Percentiles rank a stretch among this genome's conserved stretches.
Evolutionary conservation across 2,113 vertebrate species (phyloP).

Genomic region (Hemibagrus wyckioides): DNA sequence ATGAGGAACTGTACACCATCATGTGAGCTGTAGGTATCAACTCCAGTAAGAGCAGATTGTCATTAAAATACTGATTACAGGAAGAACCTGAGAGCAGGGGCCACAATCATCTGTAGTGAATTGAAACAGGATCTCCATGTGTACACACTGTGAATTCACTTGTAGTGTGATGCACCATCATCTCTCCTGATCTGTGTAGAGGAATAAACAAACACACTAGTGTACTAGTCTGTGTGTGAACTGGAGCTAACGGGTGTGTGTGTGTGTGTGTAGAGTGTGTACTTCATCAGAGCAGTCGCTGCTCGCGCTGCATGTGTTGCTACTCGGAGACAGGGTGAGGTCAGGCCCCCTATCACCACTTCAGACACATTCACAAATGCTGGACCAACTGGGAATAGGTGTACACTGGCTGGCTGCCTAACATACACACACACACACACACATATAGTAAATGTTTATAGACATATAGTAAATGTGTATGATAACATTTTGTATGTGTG

Average conservation of each 20-base stretch:
- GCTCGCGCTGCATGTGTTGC: conserved; percentile 77
- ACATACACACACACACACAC: conserved; percentile 13
- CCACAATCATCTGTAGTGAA: too few relatives aligned
- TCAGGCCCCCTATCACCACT: conserved; percentile 76
- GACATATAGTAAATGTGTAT: background rate
- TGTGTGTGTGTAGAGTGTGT: conserved; percentile 31
- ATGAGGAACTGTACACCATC: too few relatives aligned
- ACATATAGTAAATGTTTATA: background rate
- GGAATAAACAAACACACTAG: too few relatives aligned
- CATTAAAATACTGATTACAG: too few relatives aligned
- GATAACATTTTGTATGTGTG: background rate
- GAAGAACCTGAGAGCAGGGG: too few relatives aligned
- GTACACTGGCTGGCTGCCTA: conserved; percentile 85
- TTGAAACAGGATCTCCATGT: too few relatives aligned
- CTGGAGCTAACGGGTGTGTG: background rate
- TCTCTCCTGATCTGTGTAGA: too few relatives aligned
- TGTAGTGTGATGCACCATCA: too few relatives aligned
- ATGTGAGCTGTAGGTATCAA: too few relatives aligned
- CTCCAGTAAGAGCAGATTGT: too few relatives aligned
- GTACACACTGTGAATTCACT: too few relatives aligned
- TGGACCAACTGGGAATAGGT: conserved; percentile 79
- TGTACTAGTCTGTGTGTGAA: background rate
- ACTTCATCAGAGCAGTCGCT: conserved; percentile 83
- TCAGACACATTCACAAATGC: conserved; percentile 76
- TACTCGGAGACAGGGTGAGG: conserved; percentile 80